Percentiles rank a stretch among this genome's conserved stretches.
phyloP scores from a whole-genome alignment of 2,113 vertebrate genomes.

The Leiothrix lutea region DNA sequence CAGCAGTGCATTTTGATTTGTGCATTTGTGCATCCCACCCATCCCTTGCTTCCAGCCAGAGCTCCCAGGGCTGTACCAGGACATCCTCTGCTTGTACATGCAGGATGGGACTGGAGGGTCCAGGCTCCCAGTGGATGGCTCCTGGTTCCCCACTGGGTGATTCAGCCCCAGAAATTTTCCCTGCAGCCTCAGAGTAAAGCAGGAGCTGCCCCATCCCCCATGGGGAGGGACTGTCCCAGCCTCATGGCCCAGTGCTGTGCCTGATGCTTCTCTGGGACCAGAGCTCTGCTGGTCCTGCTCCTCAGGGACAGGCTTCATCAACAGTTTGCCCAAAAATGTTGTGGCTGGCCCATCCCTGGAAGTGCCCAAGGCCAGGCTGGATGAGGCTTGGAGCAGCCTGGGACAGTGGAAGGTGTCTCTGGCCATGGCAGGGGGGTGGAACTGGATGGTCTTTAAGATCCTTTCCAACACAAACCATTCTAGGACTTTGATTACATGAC shows the following conservation, averaged over 20 bases:
- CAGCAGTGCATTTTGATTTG: not conserved
- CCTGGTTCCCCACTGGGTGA: not conserved
- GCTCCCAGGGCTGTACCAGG: not conserved
- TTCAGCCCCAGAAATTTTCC: not conserved
- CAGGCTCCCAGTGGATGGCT: not conserved
- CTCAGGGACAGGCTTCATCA: not conserved
- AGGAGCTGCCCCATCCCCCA: not conserved
- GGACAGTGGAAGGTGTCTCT: not conserved
- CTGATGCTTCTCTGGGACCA: not conserved
- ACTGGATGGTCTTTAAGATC: not conserved
- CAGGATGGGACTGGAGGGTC: not conserved
- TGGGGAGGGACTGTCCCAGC: not conserved
- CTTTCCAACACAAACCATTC: not conserved
- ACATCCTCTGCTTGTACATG: not conserved
- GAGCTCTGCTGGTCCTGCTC: not conserved
- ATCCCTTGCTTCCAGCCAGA: not conserved
- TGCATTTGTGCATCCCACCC: not conserved
- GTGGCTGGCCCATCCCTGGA: not conserved
- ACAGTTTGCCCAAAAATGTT: not conserved
- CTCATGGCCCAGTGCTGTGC: not conserved
- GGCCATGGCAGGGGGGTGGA: not conserved
- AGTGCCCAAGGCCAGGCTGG: not conserved
- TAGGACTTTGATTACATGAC: not conserved
- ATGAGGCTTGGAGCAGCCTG: not conserved
- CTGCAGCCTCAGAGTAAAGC: not conserved